Evolutionary conservation across 2,888 invertebrate species (phyloP), one percentile per base, ranked within the genome.

Genomic region (Helobdella robusta): DNA sequence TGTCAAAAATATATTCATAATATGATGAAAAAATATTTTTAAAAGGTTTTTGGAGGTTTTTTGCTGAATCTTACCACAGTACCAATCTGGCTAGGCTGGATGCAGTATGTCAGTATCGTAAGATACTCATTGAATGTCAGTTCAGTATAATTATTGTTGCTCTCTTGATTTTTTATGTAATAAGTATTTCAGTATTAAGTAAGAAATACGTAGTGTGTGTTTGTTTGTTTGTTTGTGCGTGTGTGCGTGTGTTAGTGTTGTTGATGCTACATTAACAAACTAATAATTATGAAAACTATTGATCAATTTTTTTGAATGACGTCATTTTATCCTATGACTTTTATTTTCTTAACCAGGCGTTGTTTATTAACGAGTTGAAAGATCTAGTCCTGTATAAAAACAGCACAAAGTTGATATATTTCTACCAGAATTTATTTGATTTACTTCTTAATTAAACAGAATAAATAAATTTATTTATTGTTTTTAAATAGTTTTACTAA

Each of bases 41-140:
- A 11, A 15, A 48, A 68, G 69, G 70, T 78, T 20, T 79, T 78
- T 67, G 74, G 77, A 70, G 78, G 79, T 5, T 70, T 78, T 28
- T 70, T 79, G 48, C 75, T 78, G 11, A 77, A 78, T 66, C 67
- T 78, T 44, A 71, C 72, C n/a, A 71, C 74, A 15, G 71, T 79
- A 8, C 73, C 71, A 0, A 71, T 70, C 18, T 76, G 75, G 74
- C 70, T 79, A 32, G 69, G 73, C 20, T 79, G 79, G 79, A 64
- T 77, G 23, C 73, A 76, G 54, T 78, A 74, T 68, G 32, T 76
- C 65, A 78, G 77, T 68, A 73, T 78, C 32, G 76, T 78, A 68
- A 71, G 76, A 66, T 78, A 76, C 70, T 71, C 73, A 44, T 67
- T 77, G 28, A 73, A 68, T 54, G 68, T 68, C 30, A 63, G 67